phyloP scores from a whole-genome alignment of 2,888 invertebrate genomes.

The Nasonia oneida region DNA sequence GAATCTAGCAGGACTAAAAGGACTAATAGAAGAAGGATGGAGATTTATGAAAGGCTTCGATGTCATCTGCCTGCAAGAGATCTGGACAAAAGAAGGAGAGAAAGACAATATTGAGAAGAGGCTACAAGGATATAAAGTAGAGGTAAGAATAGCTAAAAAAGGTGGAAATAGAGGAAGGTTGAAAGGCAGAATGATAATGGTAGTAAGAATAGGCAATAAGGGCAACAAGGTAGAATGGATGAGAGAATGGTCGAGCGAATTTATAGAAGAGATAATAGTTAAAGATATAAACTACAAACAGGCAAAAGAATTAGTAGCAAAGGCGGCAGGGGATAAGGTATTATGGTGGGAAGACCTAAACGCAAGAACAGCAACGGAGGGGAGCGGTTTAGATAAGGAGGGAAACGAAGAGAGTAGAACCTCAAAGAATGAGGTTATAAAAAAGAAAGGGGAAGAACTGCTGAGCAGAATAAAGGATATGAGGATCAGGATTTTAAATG shows the following conservation, averaged over 20 bases:
- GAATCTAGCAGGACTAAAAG: too few relatives aligned
- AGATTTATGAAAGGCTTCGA: too few relatives aligned
- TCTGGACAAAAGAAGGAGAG: background rate
- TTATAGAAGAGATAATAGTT: too few relatives aligned
- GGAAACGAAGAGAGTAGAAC: background rate
- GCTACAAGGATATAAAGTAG: background rate
- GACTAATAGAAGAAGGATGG: too few relatives aligned
- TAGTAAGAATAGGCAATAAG: background rate
- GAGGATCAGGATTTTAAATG: background rate
- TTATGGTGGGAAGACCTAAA: background rate
- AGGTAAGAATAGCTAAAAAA: slow-evolving; percentile 24
- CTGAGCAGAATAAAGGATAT: background rate
- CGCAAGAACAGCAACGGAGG: background rate
- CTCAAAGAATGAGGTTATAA: background rate
- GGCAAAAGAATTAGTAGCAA: background rate
- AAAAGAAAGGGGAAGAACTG: background rate
- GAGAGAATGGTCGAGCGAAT: slow-evolving; percentile 25
- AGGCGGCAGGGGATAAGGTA: background rate
- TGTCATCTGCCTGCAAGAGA: too few relatives aligned
- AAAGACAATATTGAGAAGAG: background rate
- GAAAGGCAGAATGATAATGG: background rate
- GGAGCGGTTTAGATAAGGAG: too few relatives aligned
- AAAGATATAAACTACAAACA: too few relatives aligned
- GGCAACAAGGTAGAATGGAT: background rate
- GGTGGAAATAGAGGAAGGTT: background rate